Base-by-base conservation (phyloP, 2,888 invertebrate species). In the Protonemura montana region DNA sequence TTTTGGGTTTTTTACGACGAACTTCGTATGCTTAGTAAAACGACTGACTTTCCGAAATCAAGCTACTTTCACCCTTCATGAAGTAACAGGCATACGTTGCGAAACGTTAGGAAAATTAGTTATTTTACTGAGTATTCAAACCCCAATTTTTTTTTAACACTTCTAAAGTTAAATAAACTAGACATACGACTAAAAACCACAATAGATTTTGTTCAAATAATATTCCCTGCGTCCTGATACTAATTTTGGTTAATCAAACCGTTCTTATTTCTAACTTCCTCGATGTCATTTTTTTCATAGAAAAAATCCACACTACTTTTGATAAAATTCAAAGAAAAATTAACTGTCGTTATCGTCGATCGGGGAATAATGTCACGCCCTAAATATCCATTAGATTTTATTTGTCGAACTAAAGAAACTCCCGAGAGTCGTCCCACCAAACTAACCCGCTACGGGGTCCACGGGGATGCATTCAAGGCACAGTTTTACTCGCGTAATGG, bases 301-400 rank as follows among this genome's bases (percentile, higher is more conserved):
- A 2, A 21, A 10, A 59, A 21, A 16, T 10, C 21, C 59, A 59
- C 59, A 21, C 59, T 59, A 10, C 21, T 59, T 21, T 59, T 59
- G 16, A 59, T 59, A 3, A 59, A 59, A 59, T 59, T 59, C 21
- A 59, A 21, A 59, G 59, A 59, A 59, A 59, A 59, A 59, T 59
- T 59, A 59, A 59, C 59, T 59, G 59, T 59, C 59, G 59, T 59
- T 78, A 82, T 82, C 35, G 41, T 25, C 82, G 35, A 82, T 82
- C 26, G 21, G 82, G 82, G 82, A 82, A 41, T 82, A 21, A 41
- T 82, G 16, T 30, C 82, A 26, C 26, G 30, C 82, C 82, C 82
- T 41, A 82, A 82, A 35, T 82, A 82, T 82, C 82, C 82, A 82
- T 82, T 82, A 82, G 82, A 82, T 41, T 35, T 82, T 82, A 82